A percentile compares a stretch with the other conserved stretches of the same genome.
phyloP scores from a whole-genome alignment of 1,140 invertebrate species.

The Scaptomyza hsui region DNA sequence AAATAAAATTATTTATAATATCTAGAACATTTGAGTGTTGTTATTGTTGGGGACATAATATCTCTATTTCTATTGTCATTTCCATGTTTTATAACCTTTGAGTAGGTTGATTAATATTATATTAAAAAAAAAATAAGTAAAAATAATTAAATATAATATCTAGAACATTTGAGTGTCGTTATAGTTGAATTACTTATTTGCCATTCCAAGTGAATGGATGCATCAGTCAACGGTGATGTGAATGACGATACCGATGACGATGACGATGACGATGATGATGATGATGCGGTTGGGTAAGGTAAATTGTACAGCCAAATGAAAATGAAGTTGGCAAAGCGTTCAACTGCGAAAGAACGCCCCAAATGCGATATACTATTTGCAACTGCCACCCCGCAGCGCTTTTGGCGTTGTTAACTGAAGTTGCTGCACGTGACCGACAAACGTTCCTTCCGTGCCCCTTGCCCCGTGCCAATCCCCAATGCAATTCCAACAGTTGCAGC shows the following conservation, averaged over 20 bases:
- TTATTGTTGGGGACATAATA: too few species aligned
- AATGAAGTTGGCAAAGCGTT: constrained; percentile 69
- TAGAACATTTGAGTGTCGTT: constrained; percentile 39
- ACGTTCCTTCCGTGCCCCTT: constrained; percentile 61
- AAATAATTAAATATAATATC: not conserved
- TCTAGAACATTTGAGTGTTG: constrained; percentile 32
- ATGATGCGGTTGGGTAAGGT: constrained; percentile 38
- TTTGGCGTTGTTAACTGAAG: constrained; percentile 60
- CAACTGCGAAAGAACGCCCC: constrained; percentile 47
- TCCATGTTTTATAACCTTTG: too few species aligned
- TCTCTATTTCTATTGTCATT: too few species aligned
- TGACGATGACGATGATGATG: constrained; percentile 15
- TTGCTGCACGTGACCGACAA: constrained; percentile 75
- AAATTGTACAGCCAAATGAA: constrained; percentile 56
- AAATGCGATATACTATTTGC: too few species aligned
- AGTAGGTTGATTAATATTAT: too few species aligned
- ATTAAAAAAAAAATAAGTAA: too few species aligned
- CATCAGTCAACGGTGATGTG: constrained; percentile 54
- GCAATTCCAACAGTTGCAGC: constrained; percentile 34
- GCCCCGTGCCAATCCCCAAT: not conserved
- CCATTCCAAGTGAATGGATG: constrained; percentile 67
- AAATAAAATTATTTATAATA: too few species aligned
- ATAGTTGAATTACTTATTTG: constrained; percentile 35
- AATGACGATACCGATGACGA: constrained; percentile 13
- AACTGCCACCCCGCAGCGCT: constrained; percentile 1